phyloP scores from a whole-genome alignment of 1,140 invertebrate genomes.

The Gonioctena quinquepunctata region DNA sequence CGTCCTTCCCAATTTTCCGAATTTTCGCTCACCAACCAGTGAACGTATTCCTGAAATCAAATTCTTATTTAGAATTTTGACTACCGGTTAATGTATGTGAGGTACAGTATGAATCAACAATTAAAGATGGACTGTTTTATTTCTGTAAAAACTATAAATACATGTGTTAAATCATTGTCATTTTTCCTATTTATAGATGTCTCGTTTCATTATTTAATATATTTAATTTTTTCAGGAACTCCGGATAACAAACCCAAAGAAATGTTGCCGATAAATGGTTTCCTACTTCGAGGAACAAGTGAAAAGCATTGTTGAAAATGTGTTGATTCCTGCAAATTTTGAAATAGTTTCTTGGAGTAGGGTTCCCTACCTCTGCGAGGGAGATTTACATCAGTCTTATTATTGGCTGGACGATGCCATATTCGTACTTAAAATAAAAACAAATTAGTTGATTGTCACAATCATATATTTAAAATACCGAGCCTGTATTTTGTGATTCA shows the following conservation, averaged over 20 bases:
- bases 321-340: constrained; percentile 74
- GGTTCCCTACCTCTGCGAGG: constrained; percentile 92
- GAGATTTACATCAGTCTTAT: constrained; percentile 87
- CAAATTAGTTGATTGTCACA: too few relatives aligned
- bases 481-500: too few relatives aligned
- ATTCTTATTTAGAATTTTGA: too few relatives aligned
- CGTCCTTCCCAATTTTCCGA: too few relatives aligned
- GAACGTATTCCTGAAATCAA: too few relatives aligned
- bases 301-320: constrained; percentile 68
- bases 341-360: constrained; percentile 77
- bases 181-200: background rate
- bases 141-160: background rate
- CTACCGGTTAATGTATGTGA: too few relatives aligned
- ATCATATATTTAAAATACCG: too few relatives aligned
- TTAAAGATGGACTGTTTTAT: too few relatives aligned
- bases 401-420: constrained; percentile 89
- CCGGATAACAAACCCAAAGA: constrained; percentile 74
- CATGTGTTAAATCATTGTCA: background rate
- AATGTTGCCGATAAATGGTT: constrained; percentile 69
- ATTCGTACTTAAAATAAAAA: constrained; percentile 72
- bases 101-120: too few relatives aligned
- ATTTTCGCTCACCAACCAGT: too few relatives aligned
- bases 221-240: constrained; percentile 55
- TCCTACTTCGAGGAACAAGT: constrained; percentile 80
- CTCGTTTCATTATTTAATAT: background rate